Conservation (phyloP, 2,797 vertebrate genomes). For the Graptemys geographica region DNA sequence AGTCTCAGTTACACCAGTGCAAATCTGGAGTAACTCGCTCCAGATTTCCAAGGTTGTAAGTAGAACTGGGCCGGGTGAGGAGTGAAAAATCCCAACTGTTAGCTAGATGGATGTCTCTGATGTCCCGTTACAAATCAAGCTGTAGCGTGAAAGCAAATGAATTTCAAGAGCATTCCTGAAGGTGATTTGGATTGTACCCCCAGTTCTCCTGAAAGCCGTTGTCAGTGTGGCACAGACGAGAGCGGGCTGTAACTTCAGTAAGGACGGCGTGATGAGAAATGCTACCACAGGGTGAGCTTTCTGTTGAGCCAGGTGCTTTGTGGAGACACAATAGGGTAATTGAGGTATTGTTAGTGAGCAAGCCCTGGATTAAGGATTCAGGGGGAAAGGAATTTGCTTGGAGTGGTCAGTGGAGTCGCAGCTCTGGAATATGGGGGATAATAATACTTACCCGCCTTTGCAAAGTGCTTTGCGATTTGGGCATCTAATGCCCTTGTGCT, state of each 20-base stretch:
- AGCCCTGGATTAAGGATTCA: fast-evolving
- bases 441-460: background rate
- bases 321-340: fast-evolving
- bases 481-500: fast-evolving
- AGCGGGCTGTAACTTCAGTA: background rate
- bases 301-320: background rate
- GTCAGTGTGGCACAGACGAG: background rate
- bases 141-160: fast-evolving
- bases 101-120: background rate
- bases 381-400: background rate
- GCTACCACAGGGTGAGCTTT: background rate
- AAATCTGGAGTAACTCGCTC: slow-evolving; percentile 58
- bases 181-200: fast-evolving
- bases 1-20: slow-evolving; percentile 72
- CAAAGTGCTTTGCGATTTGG: fast-evolving
- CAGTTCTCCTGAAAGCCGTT: fast-evolving
- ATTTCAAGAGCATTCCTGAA: background rate
- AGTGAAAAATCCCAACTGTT: background rate
- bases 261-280: fast-evolving
- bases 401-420: background rate
- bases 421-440: background rate
- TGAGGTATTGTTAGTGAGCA: fast-evolving
- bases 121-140: background rate
- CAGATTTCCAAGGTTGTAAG: slow-evolving; percentile 65
- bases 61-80: slow-evolving; percentile 49